Evolutionary conservation across 1,140 invertebrate species (phyloP), one percentile per base, ranked within the genome.

Genomic region (Pachypeltis micranthus): DNA sequence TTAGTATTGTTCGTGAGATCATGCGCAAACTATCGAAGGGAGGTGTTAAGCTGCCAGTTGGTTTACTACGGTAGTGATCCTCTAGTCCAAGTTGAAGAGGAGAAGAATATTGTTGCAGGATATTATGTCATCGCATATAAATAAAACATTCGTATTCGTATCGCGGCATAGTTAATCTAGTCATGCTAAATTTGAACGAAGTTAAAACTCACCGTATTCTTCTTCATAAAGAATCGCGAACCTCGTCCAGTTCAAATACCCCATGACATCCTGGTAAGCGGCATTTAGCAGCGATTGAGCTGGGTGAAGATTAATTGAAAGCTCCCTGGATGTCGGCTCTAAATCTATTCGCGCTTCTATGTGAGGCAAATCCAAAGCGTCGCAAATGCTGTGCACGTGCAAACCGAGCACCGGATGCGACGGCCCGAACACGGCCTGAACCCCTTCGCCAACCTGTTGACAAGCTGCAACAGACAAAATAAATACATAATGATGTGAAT

Each of bases 191-290:
- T n/a, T n/a, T n/a, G n/a, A n/a, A n/a, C n/a, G n/a, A n/a, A n/a
- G n/a, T 14, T 59, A 59, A 39, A 39, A 72, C 74, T 77, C 70
- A 86, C 85, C 84, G 63, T 83, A 81, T 69, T 85, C 82, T 67
- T 86, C 81, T 71, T 88, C 85, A 71, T 87, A 87, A 29, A 88
- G 75, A 61, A 88, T 81, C 29, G 84, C 85, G 62, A 87, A 82
- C 70, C 78, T 77, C 23, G 83, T 84, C 85, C 85, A 88, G 67
- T 86, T 85, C 67, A 85, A 78, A 70, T 83, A 84, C 59, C 74
- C 72, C 75, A 87, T 82, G 66, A 86, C 76, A 71, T 86, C 85
- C 65, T 80, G 76, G 68, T 83, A 83, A 61, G 85, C 84, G 62
- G 74, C 70, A 69, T 85, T 83, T 62, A 87, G 76, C 29, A 83